Evolutionary conservation across 2,797 vertebrate species (phyloP).

Genomic region (Xenops minutus): DNA sequence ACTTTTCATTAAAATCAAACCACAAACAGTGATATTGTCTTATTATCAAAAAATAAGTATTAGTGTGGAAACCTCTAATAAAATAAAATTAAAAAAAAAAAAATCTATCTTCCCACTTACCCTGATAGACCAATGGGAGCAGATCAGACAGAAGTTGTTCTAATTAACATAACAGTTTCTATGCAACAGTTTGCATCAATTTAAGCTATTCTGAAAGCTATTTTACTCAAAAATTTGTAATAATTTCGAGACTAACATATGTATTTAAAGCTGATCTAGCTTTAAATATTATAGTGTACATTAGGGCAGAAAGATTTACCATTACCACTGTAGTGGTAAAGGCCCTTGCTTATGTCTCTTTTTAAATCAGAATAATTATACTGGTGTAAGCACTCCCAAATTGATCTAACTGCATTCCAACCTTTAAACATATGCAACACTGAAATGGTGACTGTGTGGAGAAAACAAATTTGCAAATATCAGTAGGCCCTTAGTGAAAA

Average conservation of each 20-base stretch:
- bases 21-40: not conserved
- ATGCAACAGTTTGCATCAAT: not conserved
- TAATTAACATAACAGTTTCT: not conserved
- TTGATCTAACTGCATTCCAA: conserved; percentile 28
- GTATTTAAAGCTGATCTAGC: not conserved
- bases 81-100: not conserved
- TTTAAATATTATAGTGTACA: not conserved
- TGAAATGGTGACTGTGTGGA: not conserved
- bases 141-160: not conserved
- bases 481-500: conserved; percentile 33
- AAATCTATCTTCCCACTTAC: not conserved
- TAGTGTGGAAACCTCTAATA: not conserved
- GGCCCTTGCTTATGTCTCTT: conserved; percentile 18
- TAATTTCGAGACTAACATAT: not conserved
- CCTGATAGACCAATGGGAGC: not conserved
- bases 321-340: not conserved
- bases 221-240: not conserved
- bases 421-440: not conserved
- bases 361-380: conserved; percentile 22
- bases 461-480: conserved; percentile 36
- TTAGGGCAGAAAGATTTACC: not conserved
- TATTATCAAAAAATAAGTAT: not conserved
- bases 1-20: not conserved
- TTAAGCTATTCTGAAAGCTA: not conserved
- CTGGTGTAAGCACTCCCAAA: conserved; percentile 40